phyloP scores from a whole-genome alignment of 2,797 vertebrate species.

The Pseudochirops cupreus region DNA sequence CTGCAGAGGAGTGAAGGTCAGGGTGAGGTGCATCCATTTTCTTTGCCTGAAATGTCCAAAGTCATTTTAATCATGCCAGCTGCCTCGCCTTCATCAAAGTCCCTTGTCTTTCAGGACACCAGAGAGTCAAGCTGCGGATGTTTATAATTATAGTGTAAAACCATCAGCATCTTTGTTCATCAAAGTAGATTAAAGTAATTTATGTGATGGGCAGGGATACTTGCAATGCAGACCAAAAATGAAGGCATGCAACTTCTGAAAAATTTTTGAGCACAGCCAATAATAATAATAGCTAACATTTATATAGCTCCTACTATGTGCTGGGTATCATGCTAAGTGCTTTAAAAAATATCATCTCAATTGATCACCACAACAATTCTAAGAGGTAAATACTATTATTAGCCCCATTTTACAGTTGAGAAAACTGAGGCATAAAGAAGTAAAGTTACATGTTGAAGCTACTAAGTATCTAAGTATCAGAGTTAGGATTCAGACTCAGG shows the following conservation, averaged over 20 bases:
- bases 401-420: neutral
- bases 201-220: neutral
- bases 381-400: neutral
- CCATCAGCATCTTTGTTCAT: conserved; percentile 1
- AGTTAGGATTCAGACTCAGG: neutral
- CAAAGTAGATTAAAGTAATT: conserved; percentile 2
- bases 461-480: neutral
- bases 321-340: neutral
- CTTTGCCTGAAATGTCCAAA: neutral
- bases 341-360: neutral
- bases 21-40: neutral
- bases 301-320: neutral
- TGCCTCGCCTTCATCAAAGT: neutral
- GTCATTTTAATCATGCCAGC: neutral
- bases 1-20: neutral
- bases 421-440: neutral
- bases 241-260: neutral
- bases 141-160: neutral
- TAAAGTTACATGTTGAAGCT: neutral
- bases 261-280: neutral
- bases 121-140: neutral
- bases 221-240: neutral
- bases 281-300: neutral
- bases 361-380: neutral
- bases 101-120: neutral